Evolutionary conservation across 2,888 invertebrate species (phyloP).

Genomic region (Spodoptera littoralis): DNA sequence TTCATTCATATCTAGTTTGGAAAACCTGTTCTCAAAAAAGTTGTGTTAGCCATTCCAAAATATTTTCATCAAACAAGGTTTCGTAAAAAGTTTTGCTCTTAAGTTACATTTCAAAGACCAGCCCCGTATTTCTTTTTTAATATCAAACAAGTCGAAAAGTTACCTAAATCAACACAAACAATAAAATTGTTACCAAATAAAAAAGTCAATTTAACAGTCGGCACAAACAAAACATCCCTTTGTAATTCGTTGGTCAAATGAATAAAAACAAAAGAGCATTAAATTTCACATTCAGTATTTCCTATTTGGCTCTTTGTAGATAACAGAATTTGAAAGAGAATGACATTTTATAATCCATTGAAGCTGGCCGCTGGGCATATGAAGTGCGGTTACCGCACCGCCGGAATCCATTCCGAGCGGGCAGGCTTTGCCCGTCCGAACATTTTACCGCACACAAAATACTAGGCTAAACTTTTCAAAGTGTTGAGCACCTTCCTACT

Average conservation of each 20-base stretch:
- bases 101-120: conserved; percentile 6
- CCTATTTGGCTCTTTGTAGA: conserved; percentile 7
- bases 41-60: conserved; percentile 26
- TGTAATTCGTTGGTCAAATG: conserved; percentile 1
- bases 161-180: not conserved
- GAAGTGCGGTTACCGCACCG: not conserved
- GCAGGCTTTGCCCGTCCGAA: conserved; percentile 16
- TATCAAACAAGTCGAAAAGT: not conserved
- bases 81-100: conserved; percentile 4
- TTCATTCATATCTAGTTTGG: conserved; percentile 8
- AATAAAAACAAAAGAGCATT: not conserved
- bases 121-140: not conserved
- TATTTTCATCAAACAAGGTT: conserved; percentile 17
- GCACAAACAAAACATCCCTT: conserved; percentile 6
- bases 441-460: conserved; percentile 30
- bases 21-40: conserved; percentile 22
- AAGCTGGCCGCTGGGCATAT: not conserved
- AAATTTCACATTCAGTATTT: not conserved
- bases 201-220: too few species aligned
- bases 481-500: conserved; percentile 25
- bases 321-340: conserved; percentile 8
- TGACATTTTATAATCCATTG: conserved; percentile 28
- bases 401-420: conserved; percentile 11
- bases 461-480: conserved; percentile 16
- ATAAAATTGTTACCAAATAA: not conserved